Evolutionary conservation across 2,888 invertebrate genomes (phyloP).

Genomic region (Parthenolecanium corni): DNA sequence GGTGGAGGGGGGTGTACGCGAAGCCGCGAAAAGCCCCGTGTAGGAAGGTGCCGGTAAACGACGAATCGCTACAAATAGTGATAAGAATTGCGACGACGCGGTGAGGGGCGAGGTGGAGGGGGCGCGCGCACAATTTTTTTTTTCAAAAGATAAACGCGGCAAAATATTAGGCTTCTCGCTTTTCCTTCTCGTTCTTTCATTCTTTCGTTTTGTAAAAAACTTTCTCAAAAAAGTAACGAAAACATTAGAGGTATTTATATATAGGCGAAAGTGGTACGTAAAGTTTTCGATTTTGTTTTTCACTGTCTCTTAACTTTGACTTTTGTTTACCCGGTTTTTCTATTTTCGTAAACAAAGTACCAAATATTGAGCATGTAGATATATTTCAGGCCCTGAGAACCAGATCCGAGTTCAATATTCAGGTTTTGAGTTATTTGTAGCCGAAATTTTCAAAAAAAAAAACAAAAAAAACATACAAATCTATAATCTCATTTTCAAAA

Average conservation of each 20-base stretch:
- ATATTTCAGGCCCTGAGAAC: too few relatives aligned
- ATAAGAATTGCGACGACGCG: background rate
- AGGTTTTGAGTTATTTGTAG: too few relatives aligned
- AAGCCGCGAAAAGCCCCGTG: constrained; percentile 25
- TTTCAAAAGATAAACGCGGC: constrained; percentile 17
- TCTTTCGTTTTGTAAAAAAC: constrained; percentile 5
- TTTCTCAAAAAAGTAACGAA: constrained; percentile 13
- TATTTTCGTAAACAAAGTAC: too few relatives aligned
- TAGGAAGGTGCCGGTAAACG: constrained; percentile 21
- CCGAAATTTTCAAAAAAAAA: too few relatives aligned
- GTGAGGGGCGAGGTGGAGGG: too few relatives aligned
- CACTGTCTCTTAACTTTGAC: too few relatives aligned
- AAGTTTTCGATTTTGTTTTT: background rate
- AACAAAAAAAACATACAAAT: too few relatives aligned
- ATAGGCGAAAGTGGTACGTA: constrained; percentile 18
- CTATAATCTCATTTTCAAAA: too few relatives aligned
- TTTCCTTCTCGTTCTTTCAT: constrained; percentile 3
- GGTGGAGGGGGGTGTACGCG: background rate
- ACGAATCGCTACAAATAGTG: constrained; percentile 28
- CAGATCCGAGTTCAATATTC: too few relatives aligned
- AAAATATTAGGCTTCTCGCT: constrained; percentile 21
- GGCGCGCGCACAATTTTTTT: background rate
- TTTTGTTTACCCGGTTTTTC: too few relatives aligned
- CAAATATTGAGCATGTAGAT: too few relatives aligned
- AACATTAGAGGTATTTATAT: constrained; percentile 25